Evolutionary conservation across 2,797 vertebrate genomes (phyloP).

Genomic region (Onychomys arenicola): DNA sequence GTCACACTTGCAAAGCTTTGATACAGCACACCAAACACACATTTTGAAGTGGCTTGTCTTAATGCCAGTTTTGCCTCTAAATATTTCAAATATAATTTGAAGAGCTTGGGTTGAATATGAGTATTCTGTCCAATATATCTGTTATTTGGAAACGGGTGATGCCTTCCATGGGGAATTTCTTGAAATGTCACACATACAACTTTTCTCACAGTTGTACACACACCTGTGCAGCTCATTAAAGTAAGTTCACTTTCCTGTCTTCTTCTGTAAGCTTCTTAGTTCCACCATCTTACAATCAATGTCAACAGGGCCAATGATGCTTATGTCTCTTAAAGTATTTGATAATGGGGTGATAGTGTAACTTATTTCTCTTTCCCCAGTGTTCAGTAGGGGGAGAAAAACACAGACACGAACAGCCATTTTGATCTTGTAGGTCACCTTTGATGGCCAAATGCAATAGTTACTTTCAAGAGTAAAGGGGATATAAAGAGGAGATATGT

Average conservation of each 20-base stretch:
- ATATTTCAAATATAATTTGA: not conserved
- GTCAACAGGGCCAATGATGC: not conserved
- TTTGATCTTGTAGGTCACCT: not conserved
- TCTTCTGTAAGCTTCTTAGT: not conserved
- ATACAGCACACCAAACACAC: not conserved
- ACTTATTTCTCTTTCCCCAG: not conserved
- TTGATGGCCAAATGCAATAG: not conserved
- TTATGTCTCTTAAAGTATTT: not conserved
- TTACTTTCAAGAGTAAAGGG: not conserved
- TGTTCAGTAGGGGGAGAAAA: not conserved
- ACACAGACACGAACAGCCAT: not conserved
- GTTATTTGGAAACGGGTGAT: not conserved
- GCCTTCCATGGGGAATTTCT: constrained; percentile 3
- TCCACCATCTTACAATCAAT: not conserved
- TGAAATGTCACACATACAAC: not conserved
- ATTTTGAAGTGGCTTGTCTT: not conserved
- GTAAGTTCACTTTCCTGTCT: not conserved
- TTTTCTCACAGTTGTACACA: not conserved
- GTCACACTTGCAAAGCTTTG: not conserved
- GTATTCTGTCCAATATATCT: not conserved
- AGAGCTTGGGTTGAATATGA: not conserved
- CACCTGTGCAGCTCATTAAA: not conserved
- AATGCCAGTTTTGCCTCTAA: not conserved
- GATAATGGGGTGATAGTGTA: not conserved
- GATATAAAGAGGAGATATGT: not conserved